Evolutionary conservation across 2,113 vertebrate genomes (phyloP).

Genomic region (Phrynosoma platyrhinos): DNA sequence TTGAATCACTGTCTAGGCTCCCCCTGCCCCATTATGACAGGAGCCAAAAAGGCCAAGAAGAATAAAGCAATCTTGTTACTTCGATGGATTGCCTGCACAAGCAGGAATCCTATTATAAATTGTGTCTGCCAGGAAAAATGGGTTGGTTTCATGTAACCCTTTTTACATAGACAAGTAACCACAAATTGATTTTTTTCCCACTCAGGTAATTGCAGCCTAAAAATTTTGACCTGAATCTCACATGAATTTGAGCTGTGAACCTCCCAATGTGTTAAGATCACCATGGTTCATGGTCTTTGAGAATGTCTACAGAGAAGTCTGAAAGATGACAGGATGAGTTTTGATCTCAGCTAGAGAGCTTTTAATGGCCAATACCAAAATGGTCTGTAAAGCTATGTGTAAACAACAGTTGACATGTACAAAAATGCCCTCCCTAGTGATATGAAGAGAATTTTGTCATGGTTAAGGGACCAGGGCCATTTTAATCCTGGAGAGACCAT

Average conservation of each 20-base stretch:
- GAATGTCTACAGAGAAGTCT: not conserved
- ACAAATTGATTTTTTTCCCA: not conserved
- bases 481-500: too few relatives aligned
- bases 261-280: not conserved
- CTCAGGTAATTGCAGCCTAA: not conserved
- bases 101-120: not conserved
- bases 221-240: not conserved
- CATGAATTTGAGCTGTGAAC: too few relatives aligned
- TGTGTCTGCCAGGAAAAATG: not conserved
- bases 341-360: not conserved
- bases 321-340: not conserved
- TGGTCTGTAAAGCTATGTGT: not conserved
- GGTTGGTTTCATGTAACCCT: not conserved
- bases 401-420: not conserved
- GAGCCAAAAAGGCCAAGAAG: not conserved
- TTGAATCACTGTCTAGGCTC: not conserved
- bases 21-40: not conserved
- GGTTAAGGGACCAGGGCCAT: too few relatives aligned
- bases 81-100: not conserved
- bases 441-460: too few relatives aligned
- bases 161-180: not conserved
- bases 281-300: not conserved
- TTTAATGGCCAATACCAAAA: not conserved
- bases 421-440: too few relatives aligned
- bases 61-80: conserved; percentile 5